A percentile compares a stretch with the other conserved stretches of the same genome.
Evolutionary conservation across 2,888 invertebrate species (phyloP).

Genomic region (Deilephila porcellus): DNA sequence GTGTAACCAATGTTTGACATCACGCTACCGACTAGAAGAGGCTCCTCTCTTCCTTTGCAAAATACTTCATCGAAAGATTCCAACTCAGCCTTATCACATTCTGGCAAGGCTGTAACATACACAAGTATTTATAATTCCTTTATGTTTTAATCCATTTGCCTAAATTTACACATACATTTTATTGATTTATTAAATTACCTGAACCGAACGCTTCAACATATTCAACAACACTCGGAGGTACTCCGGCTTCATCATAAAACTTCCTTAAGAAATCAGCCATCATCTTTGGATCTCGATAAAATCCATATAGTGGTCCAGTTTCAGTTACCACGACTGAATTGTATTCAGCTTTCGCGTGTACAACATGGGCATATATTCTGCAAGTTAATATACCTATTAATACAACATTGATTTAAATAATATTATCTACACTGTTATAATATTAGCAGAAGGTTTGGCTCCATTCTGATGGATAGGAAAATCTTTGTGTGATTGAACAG

Average conservation of each 20-base stretch:
- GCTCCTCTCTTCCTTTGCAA: constrained; percentile 79
- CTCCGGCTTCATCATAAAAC: constrained; percentile 83
- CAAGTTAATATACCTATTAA: constrained; percentile 21
- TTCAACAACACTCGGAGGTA: constrained; percentile 83
- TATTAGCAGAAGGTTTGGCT: too few relatives aligned
- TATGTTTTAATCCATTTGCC: constrained; percentile 44
- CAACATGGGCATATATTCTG: constrained; percentile 56
- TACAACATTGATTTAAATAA: neutral
- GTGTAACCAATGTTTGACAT: constrained; percentile 68
- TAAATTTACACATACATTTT: neutral
- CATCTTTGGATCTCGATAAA: constrained; percentile 42
- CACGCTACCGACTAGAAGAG: constrained; percentile 81
- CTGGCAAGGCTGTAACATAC: constrained; percentile 63
- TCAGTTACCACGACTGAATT: constrained; percentile 37
- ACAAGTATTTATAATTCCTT: constrained; percentile 27
- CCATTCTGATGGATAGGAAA: too few relatives aligned
- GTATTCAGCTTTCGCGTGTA: constrained; percentile 51
- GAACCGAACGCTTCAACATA: constrained; percentile 89
- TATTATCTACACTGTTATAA: too few relatives aligned
- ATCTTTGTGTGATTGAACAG: too few relatives aligned
- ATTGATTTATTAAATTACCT: constrained; percentile 59
- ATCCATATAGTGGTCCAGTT: constrained; percentile 46
- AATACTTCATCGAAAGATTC: constrained; percentile 84
- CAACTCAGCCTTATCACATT: constrained; percentile 87
- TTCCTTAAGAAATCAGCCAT: constrained; percentile 48